Evolutionary conservation across 2,888 invertebrate species (phyloP).

Genomic region (Ectobius pallidus): DNA sequence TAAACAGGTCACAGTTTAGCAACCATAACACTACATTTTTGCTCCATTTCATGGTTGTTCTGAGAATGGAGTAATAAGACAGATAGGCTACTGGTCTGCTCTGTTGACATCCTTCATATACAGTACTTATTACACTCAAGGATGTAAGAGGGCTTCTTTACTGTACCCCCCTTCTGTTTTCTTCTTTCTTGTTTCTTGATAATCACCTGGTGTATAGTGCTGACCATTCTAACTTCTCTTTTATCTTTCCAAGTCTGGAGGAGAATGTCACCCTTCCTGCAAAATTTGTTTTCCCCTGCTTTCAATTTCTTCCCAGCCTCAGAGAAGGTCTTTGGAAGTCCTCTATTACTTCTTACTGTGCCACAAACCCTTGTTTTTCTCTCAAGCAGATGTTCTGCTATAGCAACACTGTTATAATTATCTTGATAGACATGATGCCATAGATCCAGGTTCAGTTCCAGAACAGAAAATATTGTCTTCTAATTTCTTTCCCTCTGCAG

Average conservation of each 20-base stretch:
- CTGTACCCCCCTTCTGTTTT: background rate
- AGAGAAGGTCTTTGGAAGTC: background rate
- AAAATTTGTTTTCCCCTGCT: conserved; percentile 1
- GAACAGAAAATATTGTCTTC: conserved; percentile 3
- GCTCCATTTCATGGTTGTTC: background rate
- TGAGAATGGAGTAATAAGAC: background rate
- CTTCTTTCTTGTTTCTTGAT: background rate
- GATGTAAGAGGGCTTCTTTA: background rate
- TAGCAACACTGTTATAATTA: background rate
- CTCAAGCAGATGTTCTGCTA: background rate
- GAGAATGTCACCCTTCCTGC: background rate
- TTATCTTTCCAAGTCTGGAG: background rate
- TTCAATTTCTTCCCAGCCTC: background rate
- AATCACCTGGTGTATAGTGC: background rate
- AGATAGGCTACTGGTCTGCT: background rate
- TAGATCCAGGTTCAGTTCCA: background rate
- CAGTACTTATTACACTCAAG: background rate
- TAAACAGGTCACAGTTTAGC: background rate
- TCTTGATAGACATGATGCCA: background rate
- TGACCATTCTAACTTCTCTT: background rate
- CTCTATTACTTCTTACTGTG: background rate
- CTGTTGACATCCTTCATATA: background rate
- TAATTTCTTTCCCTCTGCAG: background rate
- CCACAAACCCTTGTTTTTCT: background rate
- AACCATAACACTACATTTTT: background rate